Conservation (phyloP, 2,888 invertebrate species). For the Tupiocoris notatus region DNA sequence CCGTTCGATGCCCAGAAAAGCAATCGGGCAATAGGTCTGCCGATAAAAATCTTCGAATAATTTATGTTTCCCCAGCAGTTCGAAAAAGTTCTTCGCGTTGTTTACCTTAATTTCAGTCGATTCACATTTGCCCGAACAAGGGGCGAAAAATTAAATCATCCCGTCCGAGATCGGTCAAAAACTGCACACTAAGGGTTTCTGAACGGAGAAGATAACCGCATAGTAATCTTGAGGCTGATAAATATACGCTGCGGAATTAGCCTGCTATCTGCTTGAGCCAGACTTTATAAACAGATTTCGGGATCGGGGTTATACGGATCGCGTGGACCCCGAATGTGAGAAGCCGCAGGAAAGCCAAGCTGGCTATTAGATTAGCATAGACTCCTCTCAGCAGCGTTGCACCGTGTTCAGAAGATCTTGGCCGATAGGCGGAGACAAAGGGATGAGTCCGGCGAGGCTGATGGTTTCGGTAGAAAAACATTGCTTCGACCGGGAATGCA, state of each 20-base stretch:
- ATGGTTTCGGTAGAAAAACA: no score
- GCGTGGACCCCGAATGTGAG: neutral
- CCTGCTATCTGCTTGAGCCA: neutral
- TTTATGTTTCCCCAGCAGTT: no score
- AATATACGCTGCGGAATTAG: neutral
- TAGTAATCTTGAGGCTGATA: no score
- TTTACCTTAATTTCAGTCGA: neutral
- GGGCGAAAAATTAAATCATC: neutral
- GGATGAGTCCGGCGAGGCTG: no score
- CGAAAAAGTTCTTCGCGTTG: neutral
- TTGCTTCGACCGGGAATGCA: no score
- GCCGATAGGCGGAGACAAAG: neutral
- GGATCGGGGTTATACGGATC: neutral
- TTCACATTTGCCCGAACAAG: neutral
- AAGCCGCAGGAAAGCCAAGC: neutral
- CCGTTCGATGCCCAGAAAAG: no score
- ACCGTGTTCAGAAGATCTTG: neutral
- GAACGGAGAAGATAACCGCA: no score
- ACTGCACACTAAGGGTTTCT: no score
- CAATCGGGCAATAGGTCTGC: no score
- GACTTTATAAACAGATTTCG: neutral
- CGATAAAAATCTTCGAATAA: no score
- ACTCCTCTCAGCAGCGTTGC: neutral
- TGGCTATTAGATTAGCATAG: neutral
- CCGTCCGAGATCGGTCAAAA: no score